Evolutionary conservation across 1,140 invertebrate species (phyloP).

Genomic region (Trachymyrmex septentrionalis): DNA sequence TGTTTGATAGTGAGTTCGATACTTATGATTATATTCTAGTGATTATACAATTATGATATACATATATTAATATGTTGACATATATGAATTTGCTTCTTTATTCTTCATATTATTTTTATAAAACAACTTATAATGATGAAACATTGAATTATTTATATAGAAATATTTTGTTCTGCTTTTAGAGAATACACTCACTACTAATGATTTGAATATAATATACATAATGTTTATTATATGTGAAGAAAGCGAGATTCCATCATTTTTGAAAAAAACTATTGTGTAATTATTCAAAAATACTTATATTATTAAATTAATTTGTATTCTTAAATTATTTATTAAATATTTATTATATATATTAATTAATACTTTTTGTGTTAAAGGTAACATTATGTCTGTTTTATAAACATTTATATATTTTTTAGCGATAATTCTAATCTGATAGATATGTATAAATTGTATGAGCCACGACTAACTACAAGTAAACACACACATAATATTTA

Average conservation of each 20-base stretch:
- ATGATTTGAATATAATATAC: not conserved
- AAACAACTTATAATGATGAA: too few species aligned
- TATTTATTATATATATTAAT: not conserved
- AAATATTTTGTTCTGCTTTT: not conserved
- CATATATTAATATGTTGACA: not conserved
- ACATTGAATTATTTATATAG: not conserved
- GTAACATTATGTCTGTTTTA: not conserved
- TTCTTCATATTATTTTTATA: conserved; percentile 1
- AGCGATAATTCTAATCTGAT: not conserved
- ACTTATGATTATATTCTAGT: not conserved
- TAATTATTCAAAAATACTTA: conserved; percentile 12
- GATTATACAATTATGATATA: not conserved
- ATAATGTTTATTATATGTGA: not conserved
- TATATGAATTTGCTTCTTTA: not conserved
- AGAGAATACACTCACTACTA: not conserved
- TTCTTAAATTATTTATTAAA: not conserved
- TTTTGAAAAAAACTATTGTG: not conserved
- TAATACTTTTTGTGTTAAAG: not conserved
- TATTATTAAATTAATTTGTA: not conserved
- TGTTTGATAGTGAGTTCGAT: not conserved
- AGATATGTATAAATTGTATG: not conserved
- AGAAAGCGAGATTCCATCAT: not conserved
- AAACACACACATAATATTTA: not conserved
- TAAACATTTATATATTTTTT: conserved; percentile 13
- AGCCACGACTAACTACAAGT: not conserved